Evolutionary conservation across 2,113 vertebrate species (phyloP), one percentile per base, ranked within the genome.

Genomic region (Dendrocopos noguchii): DNA sequence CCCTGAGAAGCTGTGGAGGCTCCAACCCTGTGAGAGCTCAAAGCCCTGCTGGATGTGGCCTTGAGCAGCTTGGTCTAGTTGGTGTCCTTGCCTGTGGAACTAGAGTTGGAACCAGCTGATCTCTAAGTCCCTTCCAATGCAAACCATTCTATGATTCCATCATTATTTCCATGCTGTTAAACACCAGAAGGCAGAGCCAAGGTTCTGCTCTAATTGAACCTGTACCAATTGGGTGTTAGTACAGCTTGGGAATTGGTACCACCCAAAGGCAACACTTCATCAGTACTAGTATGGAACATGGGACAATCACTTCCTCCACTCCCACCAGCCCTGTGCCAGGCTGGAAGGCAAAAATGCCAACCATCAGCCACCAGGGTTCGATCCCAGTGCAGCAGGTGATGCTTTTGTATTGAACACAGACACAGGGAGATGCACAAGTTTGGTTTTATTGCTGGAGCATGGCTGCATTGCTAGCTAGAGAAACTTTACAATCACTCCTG

Each of bases 401-500:
- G 22, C 15, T 52, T 47, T 59, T 83, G n/a, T 22, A 68, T 52
- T 44, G 65, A 95, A 95, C 31, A 31, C 66, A 64, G 77, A 93
- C 86, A 95, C 33, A 13, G 2, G 47, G 42, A 79, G 44, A 72
- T 88, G 78, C 36, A n/a, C 71, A 94, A 94, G 73, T 70, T 66
- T 28, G 12, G 0, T 59, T 97, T 95, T 95, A 95, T 95, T 67
- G 56, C 11, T 64, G 29, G 67, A 85, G 53, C 59, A 53, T 63
- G 73, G 85, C 28, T 27, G 33, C 46, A 77, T 34, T 87, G 63
- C 78, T 87, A 88, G 31, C 84, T 80, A 95, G 94, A 93, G 64
- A 84, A 93, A 92, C 63, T 61, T 91, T 70, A 59, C 71, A 71
- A 84, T 63, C 71, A 85, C 87, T 89, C 60, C 67, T 90, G 93